Percentiles rank a stretch among this genome's conserved stretches.
These are phyloP conservation scores for Tringa solitaria DNA, from an alignment of 2,113 vertebrate genomes.

Conservation along the genomic window DNA sequence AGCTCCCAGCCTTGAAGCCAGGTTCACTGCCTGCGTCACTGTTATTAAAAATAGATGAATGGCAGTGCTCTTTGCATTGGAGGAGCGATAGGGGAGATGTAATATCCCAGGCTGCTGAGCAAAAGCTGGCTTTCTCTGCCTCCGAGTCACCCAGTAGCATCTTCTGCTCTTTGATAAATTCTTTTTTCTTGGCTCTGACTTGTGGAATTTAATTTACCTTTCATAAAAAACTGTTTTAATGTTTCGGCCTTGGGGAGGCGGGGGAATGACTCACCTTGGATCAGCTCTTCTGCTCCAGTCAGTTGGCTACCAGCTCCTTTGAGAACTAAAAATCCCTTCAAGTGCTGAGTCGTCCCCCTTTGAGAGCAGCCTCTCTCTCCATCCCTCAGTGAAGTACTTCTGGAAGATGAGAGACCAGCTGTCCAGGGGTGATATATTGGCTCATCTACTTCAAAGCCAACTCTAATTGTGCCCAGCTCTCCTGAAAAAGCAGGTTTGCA, in stretches of 20 bases:
- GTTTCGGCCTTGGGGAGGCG: not conserved
- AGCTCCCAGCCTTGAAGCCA: constrained; percentile 36
- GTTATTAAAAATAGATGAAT: constrained; percentile 65
- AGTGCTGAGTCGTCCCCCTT: not conserved
- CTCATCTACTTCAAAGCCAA: not conserved
- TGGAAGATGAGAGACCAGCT: not conserved
- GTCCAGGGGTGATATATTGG: not conserved
- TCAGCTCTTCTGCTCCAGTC: not conserved
- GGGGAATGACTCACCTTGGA: not conserved
- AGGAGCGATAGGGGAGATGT: not conserved
- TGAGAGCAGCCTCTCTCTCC: not conserved
- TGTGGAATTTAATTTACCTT: constrained; percentile 47
- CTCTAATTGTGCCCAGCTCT: not conserved
- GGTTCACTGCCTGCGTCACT: constrained; percentile 42
- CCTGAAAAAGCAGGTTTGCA: not conserved
- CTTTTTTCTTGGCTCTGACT: not conserved
- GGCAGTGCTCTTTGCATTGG: not conserved
- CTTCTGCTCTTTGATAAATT: constrained; percentile 14
- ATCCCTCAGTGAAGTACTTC: not conserved
- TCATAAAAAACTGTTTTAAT: not conserved
- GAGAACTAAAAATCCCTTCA: not conserved
- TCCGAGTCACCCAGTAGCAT: not conserved
- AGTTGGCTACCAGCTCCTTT: not conserved
- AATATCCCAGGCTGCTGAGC: not conserved
- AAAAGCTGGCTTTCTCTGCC: constrained; percentile 22